Evolutionary conservation across 1,140 invertebrate genomes (phyloP), one percentile per base, ranked within the genome.

Genomic region (Macrostomum lignano): DNA sequence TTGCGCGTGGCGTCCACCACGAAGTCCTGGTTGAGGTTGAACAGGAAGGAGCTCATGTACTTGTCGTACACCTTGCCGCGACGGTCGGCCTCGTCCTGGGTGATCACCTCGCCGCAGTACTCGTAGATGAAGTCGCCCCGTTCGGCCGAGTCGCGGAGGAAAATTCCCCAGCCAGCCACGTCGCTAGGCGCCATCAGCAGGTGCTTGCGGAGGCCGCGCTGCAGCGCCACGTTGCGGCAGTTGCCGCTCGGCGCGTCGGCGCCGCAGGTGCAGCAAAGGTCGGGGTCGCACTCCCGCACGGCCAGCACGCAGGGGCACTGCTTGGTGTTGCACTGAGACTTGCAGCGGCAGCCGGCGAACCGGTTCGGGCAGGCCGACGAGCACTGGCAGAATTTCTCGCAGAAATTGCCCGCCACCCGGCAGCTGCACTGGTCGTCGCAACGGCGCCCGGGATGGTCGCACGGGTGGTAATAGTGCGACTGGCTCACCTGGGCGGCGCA

Each of bases 101-200:
- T 55, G 25, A 58, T 57, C 7, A 67, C 55, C 43, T 98, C 91
- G 0, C 91, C 91, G 58, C 86, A 94, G 58, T 98, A 98, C 58
- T 98, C 91, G 0, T 81, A 88, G 41, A 91, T 86, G 49, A 98
- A 96, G 61, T 96, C 88, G 60, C 96, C 93, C 51, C 94, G 94
- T 42, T 77, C 74, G 3, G 79, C 81, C 3, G 74, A 73, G 25
- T 60, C 60, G 51, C 88, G 88, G 1, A 93, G 60, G 51, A 91
- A 98, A 43, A 94, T 93, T 21, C 91, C 91, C 86, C 84, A 96
- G 11, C 91, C 91, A 25, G 88, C 86, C 19, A 98, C 81, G 59
- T 94, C 84, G 1, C 81, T 91, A 0, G 81, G 82, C 10, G 84
- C 86, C 67, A 96, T 72, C 13, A 93, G 56, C 21, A 98, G 60